Evolutionary conservation across 2,113 vertebrate genomes (phyloP).

Genomic region (Oncorhynchus nerka): DNA sequence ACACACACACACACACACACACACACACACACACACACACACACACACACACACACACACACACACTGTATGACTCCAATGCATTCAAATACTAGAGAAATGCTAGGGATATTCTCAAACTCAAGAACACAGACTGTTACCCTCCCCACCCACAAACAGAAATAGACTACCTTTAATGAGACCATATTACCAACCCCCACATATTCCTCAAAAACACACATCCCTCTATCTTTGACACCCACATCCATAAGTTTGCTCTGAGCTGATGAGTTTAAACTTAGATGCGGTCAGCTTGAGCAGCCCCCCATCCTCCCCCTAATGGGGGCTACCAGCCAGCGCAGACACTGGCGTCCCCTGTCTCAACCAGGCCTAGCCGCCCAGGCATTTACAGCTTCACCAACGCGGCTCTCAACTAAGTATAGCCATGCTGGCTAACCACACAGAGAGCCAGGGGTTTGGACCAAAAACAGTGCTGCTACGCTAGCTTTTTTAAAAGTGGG

Average conservation of each 20-base stretch:
- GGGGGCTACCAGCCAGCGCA: constrained; percentile 28
- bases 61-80: not conserved
- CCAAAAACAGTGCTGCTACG: constrained; percentile 42
- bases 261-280: constrained; percentile 49
- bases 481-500: constrained; percentile 49
- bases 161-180: too few relatives aligned
- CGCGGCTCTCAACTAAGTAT: constrained; percentile 53
- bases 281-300: constrained; percentile 55
- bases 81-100: not conserved
- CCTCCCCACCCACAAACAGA: too few relatives aligned
- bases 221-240: not conserved
- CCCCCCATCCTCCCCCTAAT: constrained; percentile 51
- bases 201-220: constrained; percentile 6
- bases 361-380: constrained; percentile 22
- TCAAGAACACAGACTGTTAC: not conserved
- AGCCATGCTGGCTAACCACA: constrained; percentile 64
- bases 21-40: too few relatives aligned
- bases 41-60: not conserved
- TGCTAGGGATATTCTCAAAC: not conserved
- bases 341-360: constrained; percentile 62
- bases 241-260: constrained; percentile 12
- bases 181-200: not conserved
- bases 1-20: too few relatives aligned
- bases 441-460: constrained; percentile 56
- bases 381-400: not conserved